Evolutionary conservation across 2,797 vertebrate genomes (phyloP).

Genomic region (Leuciscus waleckii): DNA sequence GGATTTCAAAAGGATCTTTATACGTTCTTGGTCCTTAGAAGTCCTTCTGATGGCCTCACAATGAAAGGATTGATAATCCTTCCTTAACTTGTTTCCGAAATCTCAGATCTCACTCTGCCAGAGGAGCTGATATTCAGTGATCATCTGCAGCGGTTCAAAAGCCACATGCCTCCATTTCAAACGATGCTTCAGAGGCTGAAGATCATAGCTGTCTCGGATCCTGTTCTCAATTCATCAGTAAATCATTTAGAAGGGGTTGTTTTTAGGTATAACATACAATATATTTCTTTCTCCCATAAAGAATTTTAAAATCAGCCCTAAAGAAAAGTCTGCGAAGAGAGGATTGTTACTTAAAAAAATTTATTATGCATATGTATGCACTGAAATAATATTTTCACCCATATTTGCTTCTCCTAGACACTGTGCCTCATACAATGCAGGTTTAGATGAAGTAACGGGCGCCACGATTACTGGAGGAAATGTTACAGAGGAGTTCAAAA

Average conservation of each 20-base stretch:
- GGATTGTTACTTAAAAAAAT: background rate
- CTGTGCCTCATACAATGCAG: constrained; percentile 64
- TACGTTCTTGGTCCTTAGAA: background rate
- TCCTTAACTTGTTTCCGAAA: background rate
- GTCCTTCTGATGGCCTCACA: background rate
- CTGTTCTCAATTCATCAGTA: constrained; percentile 75
- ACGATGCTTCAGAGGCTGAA: constrained; percentile 78
- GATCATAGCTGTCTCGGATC: constrained; percentile 79
- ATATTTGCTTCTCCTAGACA: constrained; percentile 57
- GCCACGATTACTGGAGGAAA: constrained; percentile 12
- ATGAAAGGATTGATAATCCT: background rate
- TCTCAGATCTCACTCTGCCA: constrained; percentile 79
- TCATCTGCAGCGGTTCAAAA: constrained; percentile 71
- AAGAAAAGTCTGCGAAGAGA: background rate
- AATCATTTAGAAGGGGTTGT: constrained; percentile 70
- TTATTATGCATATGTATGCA: background rate
- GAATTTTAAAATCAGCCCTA: background rate
- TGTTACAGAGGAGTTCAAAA: constrained; percentile 77
- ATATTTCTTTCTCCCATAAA: background rate
- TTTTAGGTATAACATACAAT: constrained; percentile 77
- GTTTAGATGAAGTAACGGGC: constrained; percentile 14
- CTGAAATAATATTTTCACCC: background rate
- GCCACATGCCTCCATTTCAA: constrained; percentile 75
- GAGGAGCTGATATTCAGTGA: constrained; percentile 79
- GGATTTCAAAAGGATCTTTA: background rate